These are phyloP conservation scores for Drosophila mayaguana DNA, from an alignment of 2,888 invertebrate genomes.

Conservation along the genomic window DNA sequence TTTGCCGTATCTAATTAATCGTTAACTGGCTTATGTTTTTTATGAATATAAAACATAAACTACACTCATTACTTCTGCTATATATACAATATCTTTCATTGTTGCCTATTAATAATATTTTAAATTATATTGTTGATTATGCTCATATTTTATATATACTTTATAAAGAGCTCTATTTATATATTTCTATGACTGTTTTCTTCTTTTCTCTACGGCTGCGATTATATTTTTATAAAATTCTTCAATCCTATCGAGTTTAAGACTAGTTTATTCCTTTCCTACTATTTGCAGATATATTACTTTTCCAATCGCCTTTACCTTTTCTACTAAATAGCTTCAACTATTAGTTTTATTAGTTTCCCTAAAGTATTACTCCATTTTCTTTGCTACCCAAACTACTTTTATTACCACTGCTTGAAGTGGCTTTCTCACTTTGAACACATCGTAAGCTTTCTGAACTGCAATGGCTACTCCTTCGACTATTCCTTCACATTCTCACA, in stretches of 20 bases:
- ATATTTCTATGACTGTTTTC: no score
- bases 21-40: background rate
- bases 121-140: background rate
- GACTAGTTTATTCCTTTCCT: no score
- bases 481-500: background rate
- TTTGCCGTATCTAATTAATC: background rate
- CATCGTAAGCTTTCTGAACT: background rate
- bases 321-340: no score
- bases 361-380: background rate
- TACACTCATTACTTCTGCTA: background rate
- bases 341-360: background rate
- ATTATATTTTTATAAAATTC: no score
- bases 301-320: no score
- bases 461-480: background rate
- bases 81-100: background rate
- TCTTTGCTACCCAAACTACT: background rate
- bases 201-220: no score
- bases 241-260: no score
- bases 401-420: background rate
- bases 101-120: background rate
- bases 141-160: background rate
- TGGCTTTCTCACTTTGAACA: background rate
- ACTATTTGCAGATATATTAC: no score
- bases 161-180: background rate
- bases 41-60: background rate